Evolutionary conservation across 2,113 vertebrate species (phyloP), one percentile per base, ranked within the genome.

Genomic region (Haplochromis burtoni): DNA sequence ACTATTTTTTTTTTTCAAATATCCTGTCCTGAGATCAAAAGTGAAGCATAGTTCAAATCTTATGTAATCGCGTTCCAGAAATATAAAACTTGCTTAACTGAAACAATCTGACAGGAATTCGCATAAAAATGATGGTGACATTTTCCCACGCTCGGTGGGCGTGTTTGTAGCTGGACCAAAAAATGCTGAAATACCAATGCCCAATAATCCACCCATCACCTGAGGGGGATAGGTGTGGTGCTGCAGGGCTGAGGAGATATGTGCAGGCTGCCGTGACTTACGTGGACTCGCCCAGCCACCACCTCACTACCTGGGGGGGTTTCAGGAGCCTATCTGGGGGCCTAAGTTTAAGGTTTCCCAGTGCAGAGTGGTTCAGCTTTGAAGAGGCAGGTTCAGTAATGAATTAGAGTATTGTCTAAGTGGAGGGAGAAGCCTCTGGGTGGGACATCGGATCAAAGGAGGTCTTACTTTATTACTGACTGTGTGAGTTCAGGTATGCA

Each of bases 371-470:
- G 86, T 78, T 86, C 80, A 86, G 93, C 96, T 96, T 96, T 95
- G 95, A 96, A 96, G 93, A 92, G 90, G 93, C 88, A 90, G 92
- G 90, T 94, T 91, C 84, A 85, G 89, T 93, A 95, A 96, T 97
- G 95, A 96, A 96, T 96, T 95, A 87, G 87, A 84, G 91, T 78
- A 94, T 96, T 96, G 94, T 96, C 92, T 89, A 83, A 66, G 85
- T 16, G 51, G 86, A 94, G 86, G 94, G 89, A 85, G 91, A 92
- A 89, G 91, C 91, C 91, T 91, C 85, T 93, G 95, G 96, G 95
- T 94, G 94, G 94, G 91, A 95, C 95, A 88, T 88, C 89, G 93
- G 81, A 96, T 97, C 96, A 97, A 96, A 97, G 95, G 79, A 94
- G 81, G 90, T 86, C 87, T 84, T 80, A 55, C 92, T 96, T 96